Evolutionary conservation across 2,888 invertebrate genomes (phyloP).

Genomic region (Drosophila hamatofila): DNA sequence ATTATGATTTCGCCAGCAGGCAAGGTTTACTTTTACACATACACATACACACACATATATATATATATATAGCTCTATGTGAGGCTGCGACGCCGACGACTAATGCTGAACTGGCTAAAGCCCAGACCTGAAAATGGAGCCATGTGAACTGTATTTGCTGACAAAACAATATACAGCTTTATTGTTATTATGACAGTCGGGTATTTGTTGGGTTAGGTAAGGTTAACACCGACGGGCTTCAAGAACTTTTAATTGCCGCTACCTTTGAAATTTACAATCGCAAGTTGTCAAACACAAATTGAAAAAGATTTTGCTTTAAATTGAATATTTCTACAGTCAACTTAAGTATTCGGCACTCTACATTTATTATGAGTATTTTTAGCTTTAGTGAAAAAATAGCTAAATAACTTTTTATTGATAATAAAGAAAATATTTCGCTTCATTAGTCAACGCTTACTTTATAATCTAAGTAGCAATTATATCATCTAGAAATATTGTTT

Average conservation of each 20-base stretch:
- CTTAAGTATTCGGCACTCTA: not conserved
- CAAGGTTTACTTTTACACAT: conserved; percentile 27
- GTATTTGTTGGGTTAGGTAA: conserved; percentile 22
- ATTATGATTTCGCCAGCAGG: conserved; percentile 71
- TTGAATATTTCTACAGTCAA: not conserved
- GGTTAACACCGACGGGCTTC: conserved; percentile 20
- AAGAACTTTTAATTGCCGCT: conserved; percentile 2
- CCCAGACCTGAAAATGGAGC: conserved; percentile 12
- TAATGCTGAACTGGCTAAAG: conserved; percentile 26
- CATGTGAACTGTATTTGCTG: conserved; percentile 39
- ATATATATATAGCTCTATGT: conserved; percentile 8
- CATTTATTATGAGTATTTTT: not conserved
- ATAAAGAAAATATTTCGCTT: not conserved
- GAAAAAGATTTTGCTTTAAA: conserved; percentile 16
- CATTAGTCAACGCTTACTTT: not conserved
- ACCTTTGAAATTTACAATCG: not conserved
- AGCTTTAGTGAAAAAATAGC: too few species aligned
- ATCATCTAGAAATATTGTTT: not conserved
- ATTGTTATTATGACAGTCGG: conserved; percentile 22
- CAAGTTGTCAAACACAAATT: conserved; percentile 6
- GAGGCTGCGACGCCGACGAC: conserved; percentile 16
- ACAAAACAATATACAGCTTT: conserved; percentile 26
- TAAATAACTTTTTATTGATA: not conserved
- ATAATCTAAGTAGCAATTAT: not conserved
- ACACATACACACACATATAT: not conserved